Evolutionary conservation across 1,140 invertebrate genomes (phyloP).

Genomic region (Meteorus sp.): DNA sequence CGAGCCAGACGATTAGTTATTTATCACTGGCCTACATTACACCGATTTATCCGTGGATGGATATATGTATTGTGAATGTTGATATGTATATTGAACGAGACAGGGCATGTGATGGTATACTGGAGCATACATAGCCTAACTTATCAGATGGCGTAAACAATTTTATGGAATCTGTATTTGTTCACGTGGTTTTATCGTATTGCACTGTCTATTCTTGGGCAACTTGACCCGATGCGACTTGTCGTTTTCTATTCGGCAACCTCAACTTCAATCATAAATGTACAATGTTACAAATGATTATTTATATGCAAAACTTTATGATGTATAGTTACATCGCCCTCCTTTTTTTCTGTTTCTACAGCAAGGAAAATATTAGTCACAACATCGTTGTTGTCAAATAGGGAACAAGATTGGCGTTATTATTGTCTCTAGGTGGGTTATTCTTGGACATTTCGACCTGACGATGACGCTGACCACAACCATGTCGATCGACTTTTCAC

Average conservation of each 20-base stretch:
- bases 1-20: conserved; percentile 40
- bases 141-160: conserved; percentile 12
- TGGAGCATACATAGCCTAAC: too few species aligned
- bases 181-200: conserved; percentile 2
- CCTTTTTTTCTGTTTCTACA: too few species aligned
- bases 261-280: neutral
- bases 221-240: conserved; percentile 15
- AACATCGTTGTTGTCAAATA: neutral
- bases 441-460: conserved; percentile 19
- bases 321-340: too few species aligned
- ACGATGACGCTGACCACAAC: neutral
- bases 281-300: too few species aligned
- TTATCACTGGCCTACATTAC: conserved; percentile 46
- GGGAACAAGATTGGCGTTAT: conserved; percentile 1
- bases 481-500: conserved; percentile 20
- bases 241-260: neutral
- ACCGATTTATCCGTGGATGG: conserved; percentile 25
- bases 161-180: conserved; percentile 13
- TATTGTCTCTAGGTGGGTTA: conserved; percentile 19
- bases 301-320: too few species aligned
- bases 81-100: too few species aligned
- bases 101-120: too few species aligned
- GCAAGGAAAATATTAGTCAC: neutral
- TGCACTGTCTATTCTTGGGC: conserved; percentile 7
- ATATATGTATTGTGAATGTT: too few species aligned